Evolutionary conservation across 2,797 vertebrate genomes (phyloP).

Genomic region (Luscinia megarhynchos): DNA sequence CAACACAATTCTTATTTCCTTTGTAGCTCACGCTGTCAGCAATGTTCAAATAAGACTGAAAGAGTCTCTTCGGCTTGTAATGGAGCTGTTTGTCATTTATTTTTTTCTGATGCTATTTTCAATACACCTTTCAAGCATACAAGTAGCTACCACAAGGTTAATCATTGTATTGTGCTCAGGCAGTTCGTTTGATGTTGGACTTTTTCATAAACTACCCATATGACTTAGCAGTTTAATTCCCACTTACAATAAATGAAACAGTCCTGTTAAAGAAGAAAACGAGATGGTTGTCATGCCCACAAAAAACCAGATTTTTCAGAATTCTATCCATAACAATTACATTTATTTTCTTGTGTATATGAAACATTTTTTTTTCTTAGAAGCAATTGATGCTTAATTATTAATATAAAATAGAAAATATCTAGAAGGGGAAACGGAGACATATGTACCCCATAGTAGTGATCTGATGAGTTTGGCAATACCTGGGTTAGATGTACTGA

Average conservation of each 20-base stretch:
- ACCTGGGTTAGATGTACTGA: background rate
- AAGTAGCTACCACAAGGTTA: constrained; percentile 18
- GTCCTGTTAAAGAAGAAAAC: background rate
- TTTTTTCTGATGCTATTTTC: constrained; percentile 27
- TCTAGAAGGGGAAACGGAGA: background rate
- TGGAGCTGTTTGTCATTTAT: constrained; percentile 29
- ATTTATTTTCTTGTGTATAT: background rate
- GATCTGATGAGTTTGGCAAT: background rate
- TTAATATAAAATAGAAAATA: background rate
- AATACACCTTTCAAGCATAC: constrained; percentile 9
- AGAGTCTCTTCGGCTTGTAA: background rate
- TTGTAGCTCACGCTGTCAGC: constrained; percentile 18
- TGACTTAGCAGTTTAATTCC: constrained; percentile 41
- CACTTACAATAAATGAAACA: background rate
- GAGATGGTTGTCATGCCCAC: background rate
- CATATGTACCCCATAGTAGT: background rate
- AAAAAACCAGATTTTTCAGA: background rate
- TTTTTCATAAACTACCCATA: constrained; percentile 16
- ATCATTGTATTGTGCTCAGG: background rate
- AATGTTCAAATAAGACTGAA: constrained; percentile 45
- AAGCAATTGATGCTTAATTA: background rate
- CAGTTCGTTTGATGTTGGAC: background rate
- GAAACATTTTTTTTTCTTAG: background rate
- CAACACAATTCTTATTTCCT: constrained; percentile 29
- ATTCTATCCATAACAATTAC: background rate